phyloP scores from a whole-genome alignment of 2,113 vertebrate genomes.

The Toxotes chatareus region DNA sequence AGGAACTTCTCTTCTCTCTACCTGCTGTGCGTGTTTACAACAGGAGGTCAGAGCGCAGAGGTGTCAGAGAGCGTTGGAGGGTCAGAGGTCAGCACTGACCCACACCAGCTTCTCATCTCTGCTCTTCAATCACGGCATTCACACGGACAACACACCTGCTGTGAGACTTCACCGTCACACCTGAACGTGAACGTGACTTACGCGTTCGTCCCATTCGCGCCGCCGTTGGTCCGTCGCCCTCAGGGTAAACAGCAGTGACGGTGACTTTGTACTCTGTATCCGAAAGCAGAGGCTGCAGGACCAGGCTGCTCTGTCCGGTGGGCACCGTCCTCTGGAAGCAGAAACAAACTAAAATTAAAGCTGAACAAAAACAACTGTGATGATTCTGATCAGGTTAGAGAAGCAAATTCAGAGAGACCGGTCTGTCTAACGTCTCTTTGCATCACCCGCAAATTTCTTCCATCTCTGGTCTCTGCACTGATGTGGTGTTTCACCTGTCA shows the following conservation, averaged over 20 bases:
- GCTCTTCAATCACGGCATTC: not conserved
- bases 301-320: conserved; percentile 82
- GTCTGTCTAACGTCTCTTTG: too few species aligned
- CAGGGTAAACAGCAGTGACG: conserved; percentile 88
- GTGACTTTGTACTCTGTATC: conserved; percentile 91
- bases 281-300: conserved; percentile 89
- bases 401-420: too few species aligned
- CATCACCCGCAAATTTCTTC: too few species aligned
- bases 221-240: conserved; percentile 87
- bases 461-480: too few species aligned
- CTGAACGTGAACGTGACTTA: conserved; percentile 20
- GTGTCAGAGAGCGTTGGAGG: not conserved
- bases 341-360: not conserved
- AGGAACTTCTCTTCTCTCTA: not conserved
- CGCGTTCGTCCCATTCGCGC: conserved; percentile 85
- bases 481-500: too few species aligned
- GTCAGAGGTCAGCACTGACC: not conserved
- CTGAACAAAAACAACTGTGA: too few species aligned
- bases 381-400: not conserved
- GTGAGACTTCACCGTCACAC: too few species aligned
- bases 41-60: not conserved
- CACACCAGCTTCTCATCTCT: conserved; percentile 1
- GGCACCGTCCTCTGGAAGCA: conserved; percentile 82
- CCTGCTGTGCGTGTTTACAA: not conserved
- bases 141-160: too few species aligned